Evolutionary conservation across 2,888 invertebrate genomes (phyloP), one percentile per base, ranked within the genome.

Genomic region (Tiphia femorata): DNA sequence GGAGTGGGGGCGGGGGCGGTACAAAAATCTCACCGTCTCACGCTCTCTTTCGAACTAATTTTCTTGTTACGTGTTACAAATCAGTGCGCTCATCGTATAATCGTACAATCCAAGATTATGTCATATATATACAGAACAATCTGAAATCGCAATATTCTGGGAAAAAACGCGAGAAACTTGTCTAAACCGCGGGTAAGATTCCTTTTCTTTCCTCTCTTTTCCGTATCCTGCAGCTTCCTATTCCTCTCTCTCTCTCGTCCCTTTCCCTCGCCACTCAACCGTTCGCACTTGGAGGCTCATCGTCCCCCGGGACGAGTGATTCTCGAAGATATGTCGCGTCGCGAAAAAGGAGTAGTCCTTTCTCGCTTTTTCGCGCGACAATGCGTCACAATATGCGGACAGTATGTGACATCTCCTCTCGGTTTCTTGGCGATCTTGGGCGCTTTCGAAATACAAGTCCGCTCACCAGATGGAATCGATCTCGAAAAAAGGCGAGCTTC

Each of bases 41-140:
- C 61, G n/a, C 44, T 52, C 54, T 23, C 51, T 65, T 50, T 56
- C 57, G 29, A 58, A 62, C 57, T 50, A 40, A 49, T 47, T 52
- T 51, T 56, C 53, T 57, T 66, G 49, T 66, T 58, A 67, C 49
- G 61, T 60, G 65, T 68, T 80, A 79, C 79, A 79, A 79, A 79
- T 79, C 77, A 76, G 77, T 79, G 79, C 78, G 77, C 74, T 78
- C 76, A 69, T 74, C 73, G 70, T 75, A 70, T 70, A 72, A 25
- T 25, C 23, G 23, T 41, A 41, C 41, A 76, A 77, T 78, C 71
- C 75, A 78, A 73, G 64, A 69, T 67, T 70, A 70, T 69, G 67
- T 75, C 66, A 64, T 75, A 72, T 76, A 73, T 72, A 73, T 69
- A 75, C 73, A 75, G 68, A 72, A 76, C 70, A 76, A 75, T 71